These are phyloP conservation scores for Caerostris extrusa DNA, from an alignment of 1,140 invertebrate species.

Conservation along the genomic window DNA sequence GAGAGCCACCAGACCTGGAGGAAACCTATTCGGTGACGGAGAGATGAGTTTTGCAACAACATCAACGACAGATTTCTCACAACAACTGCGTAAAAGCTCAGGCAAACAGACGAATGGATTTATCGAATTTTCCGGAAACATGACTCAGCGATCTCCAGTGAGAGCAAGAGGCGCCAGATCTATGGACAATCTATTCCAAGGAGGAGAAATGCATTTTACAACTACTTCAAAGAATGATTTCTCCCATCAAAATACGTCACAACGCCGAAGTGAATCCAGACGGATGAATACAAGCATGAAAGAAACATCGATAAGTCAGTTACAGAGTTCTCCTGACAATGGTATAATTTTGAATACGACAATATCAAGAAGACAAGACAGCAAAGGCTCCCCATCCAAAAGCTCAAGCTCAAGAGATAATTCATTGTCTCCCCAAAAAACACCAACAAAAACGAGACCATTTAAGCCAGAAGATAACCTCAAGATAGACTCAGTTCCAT, in stretches of 20 bases:
- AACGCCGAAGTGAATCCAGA: not conserved
- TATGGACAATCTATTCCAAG: not conserved
- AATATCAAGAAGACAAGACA: not conserved
- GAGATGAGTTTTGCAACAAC: conserved; percentile 48
- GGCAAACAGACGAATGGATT: too few relatives aligned
- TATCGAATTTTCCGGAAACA: too few relatives aligned
- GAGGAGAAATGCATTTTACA: conserved; percentile 38
- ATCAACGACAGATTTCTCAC: conserved; percentile 15
- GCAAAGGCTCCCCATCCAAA: not conserved
- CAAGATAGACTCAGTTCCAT: conserved; percentile 51
- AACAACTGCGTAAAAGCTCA: too few relatives aligned
- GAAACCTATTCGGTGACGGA: conserved; percentile 1
- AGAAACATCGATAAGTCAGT: not conserved
- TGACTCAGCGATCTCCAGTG: not conserved
- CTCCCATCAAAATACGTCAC: not conserved
- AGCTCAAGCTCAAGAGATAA: not conserved
- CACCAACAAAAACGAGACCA: not conserved
- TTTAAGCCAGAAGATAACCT: conserved; percentile 67
- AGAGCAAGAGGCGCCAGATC: not conserved
- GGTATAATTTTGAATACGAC: not conserved
- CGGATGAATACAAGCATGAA: not conserved
- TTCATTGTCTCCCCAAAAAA: conserved; percentile 16
- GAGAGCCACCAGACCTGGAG: not conserved
- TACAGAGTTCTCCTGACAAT: not conserved
- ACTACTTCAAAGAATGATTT: conserved; percentile 47